Evolutionary conservation across 2,113 vertebrate species (phyloP).

Genomic region (Ameiurus melas): DNA sequence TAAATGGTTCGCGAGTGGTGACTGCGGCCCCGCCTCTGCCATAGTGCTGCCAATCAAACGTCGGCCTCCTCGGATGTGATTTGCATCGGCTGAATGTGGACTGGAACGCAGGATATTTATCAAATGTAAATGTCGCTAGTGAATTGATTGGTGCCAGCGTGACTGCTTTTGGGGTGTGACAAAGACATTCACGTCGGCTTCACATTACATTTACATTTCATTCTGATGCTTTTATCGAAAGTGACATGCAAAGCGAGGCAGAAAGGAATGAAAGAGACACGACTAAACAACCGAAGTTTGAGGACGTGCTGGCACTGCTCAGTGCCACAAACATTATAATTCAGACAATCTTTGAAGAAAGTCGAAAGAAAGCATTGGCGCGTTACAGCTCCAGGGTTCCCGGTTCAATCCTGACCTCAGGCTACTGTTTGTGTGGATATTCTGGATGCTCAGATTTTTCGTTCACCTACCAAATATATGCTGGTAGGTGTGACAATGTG

Average conservation of each 20-base stretch:
- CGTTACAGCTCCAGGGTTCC: background rate
- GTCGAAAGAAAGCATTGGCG: background rate
- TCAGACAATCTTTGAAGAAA: background rate
- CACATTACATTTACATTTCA: background rate
- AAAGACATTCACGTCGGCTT: background rate
- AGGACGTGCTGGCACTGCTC: background rate
- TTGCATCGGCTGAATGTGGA: slow-evolving; percentile 26
- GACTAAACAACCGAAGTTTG: background rate
- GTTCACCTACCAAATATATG: background rate
- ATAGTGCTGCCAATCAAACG: slow-evolving; percentile 37
- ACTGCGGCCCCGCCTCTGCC: slow-evolving; percentile 15
- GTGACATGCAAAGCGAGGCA: background rate
- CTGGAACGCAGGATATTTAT: slow-evolving; percentile 3
- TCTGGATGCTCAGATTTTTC: background rate
- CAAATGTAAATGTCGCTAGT: background rate
- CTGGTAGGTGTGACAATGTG: background rate
- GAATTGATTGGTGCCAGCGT: background rate
- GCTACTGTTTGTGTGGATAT: background rate
- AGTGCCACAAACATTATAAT: background rate
- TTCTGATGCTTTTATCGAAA: background rate
- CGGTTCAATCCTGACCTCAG: no score
- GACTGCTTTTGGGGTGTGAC: background rate
- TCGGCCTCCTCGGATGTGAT: slow-evolving; percentile 5
- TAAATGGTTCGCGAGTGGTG: slow-evolving; percentile 15
- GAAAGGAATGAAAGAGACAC: background rate